Base-by-base conservation (phyloP, 2,888 invertebrate species). In the Lamproptera curius region DNA sequence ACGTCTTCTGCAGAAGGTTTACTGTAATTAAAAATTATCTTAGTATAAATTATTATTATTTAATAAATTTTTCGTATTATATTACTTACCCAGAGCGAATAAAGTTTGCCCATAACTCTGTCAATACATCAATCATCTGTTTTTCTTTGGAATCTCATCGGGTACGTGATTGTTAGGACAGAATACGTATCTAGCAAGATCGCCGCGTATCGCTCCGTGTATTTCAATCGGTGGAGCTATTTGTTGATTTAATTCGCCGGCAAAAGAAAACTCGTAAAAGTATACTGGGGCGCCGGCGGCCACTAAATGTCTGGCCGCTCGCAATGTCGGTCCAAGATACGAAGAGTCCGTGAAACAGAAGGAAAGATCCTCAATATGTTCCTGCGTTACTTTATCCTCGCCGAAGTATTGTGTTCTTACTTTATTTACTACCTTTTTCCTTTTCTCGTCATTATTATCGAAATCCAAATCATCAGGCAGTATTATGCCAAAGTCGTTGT, bases 231-330 rank as follows among this genome's bases (percentile, higher is more conserved):
- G 47, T 55, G 83, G 67, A 4, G 73, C 66, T 42, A 85, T 73
- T 50, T 85, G 86, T 20, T 79, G 65, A 9, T 89, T 89, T 50
- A 89, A 57, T 1, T 73, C 61, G 2, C 89, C 89, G 15, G 87
- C 83, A 49, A 83, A 90, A 6, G 84, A 76, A 59, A 90, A 91
- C 54, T 90, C 88, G 57, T 90, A 91, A 57, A 90, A 76, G 54
- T 82, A 91, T 1, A 90, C 88, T 0, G 78, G 83, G 0, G 84
- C 79, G 1, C 78, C 80, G 9, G 67, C 66, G 14, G 58, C 47
- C 0, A 67, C 61, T 8, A 84, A 52, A 10, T 62, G 56, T 34
- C 82, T 65, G 0, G 82, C 76, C 4, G 64, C 58, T 15, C 84
- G 64, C 1, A 82, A 57, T 5, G 61, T 65, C 3, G 81, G 78